Evolutionary conservation across 1,140 invertebrate genomes (phyloP).

Genomic region (Marisa cornuarietis): DNA sequence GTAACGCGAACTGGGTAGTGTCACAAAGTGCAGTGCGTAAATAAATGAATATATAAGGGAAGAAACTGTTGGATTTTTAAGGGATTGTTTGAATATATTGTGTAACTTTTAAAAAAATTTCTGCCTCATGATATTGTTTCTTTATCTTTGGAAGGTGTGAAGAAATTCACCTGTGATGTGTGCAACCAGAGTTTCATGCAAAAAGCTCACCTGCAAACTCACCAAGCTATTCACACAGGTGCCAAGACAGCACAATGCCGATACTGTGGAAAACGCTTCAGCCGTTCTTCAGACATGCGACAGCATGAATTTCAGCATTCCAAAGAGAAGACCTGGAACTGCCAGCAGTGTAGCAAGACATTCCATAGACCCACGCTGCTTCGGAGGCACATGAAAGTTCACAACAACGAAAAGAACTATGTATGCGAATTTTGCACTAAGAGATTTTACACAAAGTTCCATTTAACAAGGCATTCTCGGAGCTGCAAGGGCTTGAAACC

Average conservation of each 20-base stretch:
- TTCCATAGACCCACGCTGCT: constrained; percentile 60
- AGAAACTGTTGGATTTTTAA: no score
- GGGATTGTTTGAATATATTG: no score
- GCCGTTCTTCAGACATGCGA: constrained; percentile 35
- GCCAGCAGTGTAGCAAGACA: constrained; percentile 25
- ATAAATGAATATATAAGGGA: no score
- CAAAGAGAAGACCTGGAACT: constrained; percentile 28
- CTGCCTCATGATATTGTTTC: no score
- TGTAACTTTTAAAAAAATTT: no score
- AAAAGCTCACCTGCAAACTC: constrained; percentile 67
- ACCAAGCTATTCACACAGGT: constrained; percentile 67
- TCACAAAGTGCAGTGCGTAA: no score
- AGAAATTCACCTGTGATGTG: constrained; percentile 69
- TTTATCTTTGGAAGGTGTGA: constrained; percentile 41
- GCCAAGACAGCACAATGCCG: constrained; percentile 68
- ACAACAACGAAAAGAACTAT: constrained; percentile 68
- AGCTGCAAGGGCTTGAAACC: constrained; percentile 39
- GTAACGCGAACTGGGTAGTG: no score
- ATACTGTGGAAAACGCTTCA: constrained; percentile 64
- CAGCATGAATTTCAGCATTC: constrained; percentile 49
- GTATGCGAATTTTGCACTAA: constrained; percentile 68
- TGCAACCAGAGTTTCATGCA: constrained; percentile 71
- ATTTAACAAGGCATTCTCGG: constrained; percentile 41
- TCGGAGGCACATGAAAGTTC: constrained; percentile 67
- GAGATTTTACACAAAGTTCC: constrained; percentile 44